Conservation (phyloP, 2,113 vertebrate genomes). For the Empidonax traillii region DNA sequence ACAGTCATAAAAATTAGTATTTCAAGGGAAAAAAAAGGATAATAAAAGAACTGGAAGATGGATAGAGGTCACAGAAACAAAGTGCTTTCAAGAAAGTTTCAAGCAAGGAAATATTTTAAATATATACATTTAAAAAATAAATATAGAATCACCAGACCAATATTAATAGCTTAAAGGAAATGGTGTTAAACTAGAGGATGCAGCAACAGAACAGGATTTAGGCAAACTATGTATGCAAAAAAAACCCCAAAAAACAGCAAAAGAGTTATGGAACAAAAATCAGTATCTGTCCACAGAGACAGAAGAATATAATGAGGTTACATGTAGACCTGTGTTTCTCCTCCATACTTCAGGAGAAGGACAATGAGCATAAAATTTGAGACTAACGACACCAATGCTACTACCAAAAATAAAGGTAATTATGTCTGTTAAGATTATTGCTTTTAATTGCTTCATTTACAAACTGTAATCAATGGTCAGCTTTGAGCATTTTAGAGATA, state of each 20-base stretch:
- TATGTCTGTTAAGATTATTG: background rate
- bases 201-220: background rate
- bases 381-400: background rate
- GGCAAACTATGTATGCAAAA: background rate
- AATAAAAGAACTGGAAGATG: background rate
- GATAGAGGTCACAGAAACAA: background rate
- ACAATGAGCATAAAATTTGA: background rate
- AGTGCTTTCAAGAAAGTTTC: background rate
- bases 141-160: background rate
- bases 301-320: background rate
- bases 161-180: background rate
- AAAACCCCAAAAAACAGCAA: background rate
- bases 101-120: background rate
- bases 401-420: background rate
- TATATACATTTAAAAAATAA: background rate
- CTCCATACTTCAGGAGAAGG: background rate
- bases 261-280: background rate
- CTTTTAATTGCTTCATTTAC: background rate
- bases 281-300: background rate
- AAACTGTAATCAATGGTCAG: background rate
- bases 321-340: background rate
- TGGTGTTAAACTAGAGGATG: background rate
- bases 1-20: background rate
- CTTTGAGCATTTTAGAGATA: background rate
- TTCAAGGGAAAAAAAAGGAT: background rate